phyloP scores from a whole-genome alignment of 2,113 vertebrate genomes.

The mouse (Mus musculus) region GRCm39 chr4:30349501-30350000 shows the following conservation, averaged over 20 bases:
- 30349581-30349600: not conserved
- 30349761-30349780: not conserved
- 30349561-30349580: not conserved
- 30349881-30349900: not conserved
- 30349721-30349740: not conserved
- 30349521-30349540: not conserved
- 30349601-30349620: not conserved
- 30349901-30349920: not conserved
- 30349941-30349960: not conserved
- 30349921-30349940: not conserved
- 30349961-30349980: not conserved
- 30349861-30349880: not conserved
- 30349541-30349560: not conserved
- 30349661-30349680: not conserved
- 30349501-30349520: not conserved
- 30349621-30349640: not conserved
- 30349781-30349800: not conserved
- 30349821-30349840: not conserved
- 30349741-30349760: not conserved
- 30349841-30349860: not conserved
- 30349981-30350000: not conserved
- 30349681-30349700: not conserved
- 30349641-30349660: not conserved
- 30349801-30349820: not conserved
- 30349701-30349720: not conserved